These are phyloP conservation scores for Montifringilla adamsi DNA, from an alignment of 2,113 vertebrate genomes.

Conservation along the genomic window DNA sequence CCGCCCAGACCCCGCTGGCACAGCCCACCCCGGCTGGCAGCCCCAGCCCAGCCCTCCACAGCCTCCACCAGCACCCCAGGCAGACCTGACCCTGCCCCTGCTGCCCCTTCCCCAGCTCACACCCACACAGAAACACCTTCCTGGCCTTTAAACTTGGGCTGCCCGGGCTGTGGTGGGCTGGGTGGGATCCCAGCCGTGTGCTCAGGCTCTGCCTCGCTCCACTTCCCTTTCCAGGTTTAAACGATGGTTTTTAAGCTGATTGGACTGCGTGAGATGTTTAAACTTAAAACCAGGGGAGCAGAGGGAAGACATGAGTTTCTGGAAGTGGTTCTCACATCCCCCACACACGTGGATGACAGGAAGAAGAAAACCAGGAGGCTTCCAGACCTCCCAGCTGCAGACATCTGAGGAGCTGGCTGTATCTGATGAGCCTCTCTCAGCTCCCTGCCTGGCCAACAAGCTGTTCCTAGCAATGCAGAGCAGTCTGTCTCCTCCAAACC, in stretches of 20 bases:
- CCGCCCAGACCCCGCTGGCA: accelerated
- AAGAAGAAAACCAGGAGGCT: not conserved
- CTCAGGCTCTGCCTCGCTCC: not conserved
- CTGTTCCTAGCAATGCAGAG: not conserved
- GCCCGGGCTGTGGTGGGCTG: accelerated
- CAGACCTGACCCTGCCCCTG: not conserved
- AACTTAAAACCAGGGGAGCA: not conserved
- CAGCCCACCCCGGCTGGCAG: not conserved
- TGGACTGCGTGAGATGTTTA: not conserved
- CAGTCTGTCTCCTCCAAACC: not conserved
- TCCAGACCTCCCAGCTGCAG: not conserved
- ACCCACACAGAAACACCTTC: not conserved
- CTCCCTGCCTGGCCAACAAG: not conserved
- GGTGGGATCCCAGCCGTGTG: accelerated
- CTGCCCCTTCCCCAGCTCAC: not conserved
- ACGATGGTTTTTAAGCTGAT: not conserved
- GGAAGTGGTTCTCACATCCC: not conserved
- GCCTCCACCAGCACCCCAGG: not conserved
- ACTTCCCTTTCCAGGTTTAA: not conserved
- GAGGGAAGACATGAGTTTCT: not conserved
- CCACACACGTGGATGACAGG: not conserved
- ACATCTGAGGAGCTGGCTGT: accelerated
- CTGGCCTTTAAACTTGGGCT: not conserved
- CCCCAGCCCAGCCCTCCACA: not conserved
- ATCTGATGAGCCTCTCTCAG: not conserved